These are phyloP conservation scores for Nephrotoma flavescens DNA, from an alignment of 2,888 invertebrate species.

Conservation along the genomic window DNA sequence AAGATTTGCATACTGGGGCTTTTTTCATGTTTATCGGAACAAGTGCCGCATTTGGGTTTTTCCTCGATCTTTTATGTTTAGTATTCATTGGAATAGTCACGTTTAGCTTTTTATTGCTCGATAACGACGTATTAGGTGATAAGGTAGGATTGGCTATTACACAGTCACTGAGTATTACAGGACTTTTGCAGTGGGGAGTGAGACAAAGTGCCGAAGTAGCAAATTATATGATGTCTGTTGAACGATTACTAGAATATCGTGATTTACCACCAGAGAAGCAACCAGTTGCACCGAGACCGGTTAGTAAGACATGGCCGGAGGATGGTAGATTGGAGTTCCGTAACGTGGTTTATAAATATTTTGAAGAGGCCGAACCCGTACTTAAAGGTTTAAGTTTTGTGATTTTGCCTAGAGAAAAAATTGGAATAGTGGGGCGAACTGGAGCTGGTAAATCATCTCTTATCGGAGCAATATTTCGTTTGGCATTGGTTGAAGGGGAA, in stretches of 20 bases:
- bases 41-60: slow-evolving; percentile 48
- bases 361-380: slow-evolving; percentile 67
- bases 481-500: slow-evolving; percentile 48
- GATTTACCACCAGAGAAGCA: slow-evolving; percentile 28
- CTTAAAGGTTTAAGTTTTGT: slow-evolving; percentile 49
- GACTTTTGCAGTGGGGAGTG: slow-evolving; percentile 53
- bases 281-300: slow-evolving; percentile 17
- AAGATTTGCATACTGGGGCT: slow-evolving; percentile 48
- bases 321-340: slow-evolving; percentile 36
- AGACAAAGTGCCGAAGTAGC: slow-evolving; percentile 56
- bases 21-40: slow-evolving; percentile 50
- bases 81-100: slow-evolving; percentile 47
- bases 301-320: slow-evolving; percentile 33
- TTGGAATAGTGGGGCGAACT: slow-evolving; percentile 47
- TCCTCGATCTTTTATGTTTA: slow-evolving; percentile 47
- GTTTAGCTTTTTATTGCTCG: slow-evolving; percentile 41
- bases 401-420: slow-evolving; percentile 39
- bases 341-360: slow-evolving; percentile 47
- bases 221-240: slow-evolving; percentile 53
- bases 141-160: slow-evolving; percentile 39
- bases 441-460: slow-evolving; percentile 62
- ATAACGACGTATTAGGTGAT: slow-evolving; percentile 22
- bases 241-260: slow-evolving; percentile 55
- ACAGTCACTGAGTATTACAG: slow-evolving; percentile 34
- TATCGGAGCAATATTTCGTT: slow-evolving; percentile 39